Evolutionary conservation across 2,797 vertebrate species (phyloP).

Genomic region (Emys orbicularis): DNA sequence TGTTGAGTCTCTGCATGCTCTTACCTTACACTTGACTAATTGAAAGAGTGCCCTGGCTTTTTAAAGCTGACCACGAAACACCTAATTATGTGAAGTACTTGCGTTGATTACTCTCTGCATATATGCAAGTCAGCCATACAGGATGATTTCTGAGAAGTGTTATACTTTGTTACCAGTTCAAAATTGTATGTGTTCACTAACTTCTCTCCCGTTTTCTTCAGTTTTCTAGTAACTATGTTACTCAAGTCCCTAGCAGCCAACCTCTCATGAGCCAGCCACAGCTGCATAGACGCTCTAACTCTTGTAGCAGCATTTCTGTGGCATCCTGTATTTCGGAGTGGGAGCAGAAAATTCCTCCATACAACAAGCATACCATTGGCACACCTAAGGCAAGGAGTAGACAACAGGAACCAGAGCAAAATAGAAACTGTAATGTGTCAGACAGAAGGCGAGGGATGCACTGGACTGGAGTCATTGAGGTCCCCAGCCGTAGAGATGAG

Average conservation of each 20-base stretch:
- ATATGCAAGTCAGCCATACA: neutral
- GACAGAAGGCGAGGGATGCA: conserved; percentile 82
- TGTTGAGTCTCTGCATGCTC: neutral
- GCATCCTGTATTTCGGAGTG: conserved; percentile 93
- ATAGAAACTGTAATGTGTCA: conserved; percentile 69
- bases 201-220: conserved; percentile 80
- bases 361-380: conserved; percentile 69
- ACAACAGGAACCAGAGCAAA: conserved; percentile 78
- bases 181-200: conserved; percentile 60
- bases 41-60: neutral
- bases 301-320: conserved; percentile 90
- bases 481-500: conserved; percentile 78
- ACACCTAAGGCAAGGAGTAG: conserved; percentile 79
- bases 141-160: neutral
- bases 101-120: neutral
- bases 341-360: conserved; percentile 91
- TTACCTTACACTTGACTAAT: neutral
- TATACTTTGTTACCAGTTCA: neutral
- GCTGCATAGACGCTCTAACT: conserved; percentile 84
- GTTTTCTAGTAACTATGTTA: conserved; percentile 76
- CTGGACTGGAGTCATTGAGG: conserved; percentile 83
- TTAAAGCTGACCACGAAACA: neutral
- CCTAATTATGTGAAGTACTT: neutral
- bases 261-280: conserved; percentile 75
- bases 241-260: conserved; percentile 78